A percentile compares a stretch with the other conserved stretches of the same genome.
phyloP scores from a whole-genome alignment of 2,888 invertebrate species.

The Machimus rusticus region DNA sequence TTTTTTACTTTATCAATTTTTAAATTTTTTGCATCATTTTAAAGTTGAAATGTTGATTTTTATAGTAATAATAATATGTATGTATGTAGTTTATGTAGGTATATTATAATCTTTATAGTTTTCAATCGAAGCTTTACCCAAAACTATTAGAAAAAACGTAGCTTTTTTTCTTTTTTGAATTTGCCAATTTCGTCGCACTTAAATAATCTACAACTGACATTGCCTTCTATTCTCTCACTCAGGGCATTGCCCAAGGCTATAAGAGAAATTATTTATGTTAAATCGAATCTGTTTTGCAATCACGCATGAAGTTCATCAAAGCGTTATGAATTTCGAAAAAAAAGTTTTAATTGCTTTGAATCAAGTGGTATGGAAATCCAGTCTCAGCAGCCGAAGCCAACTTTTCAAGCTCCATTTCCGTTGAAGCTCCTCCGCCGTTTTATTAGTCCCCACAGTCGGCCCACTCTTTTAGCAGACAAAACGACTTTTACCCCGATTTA shows the following conservation, averaged over 20 bases:
- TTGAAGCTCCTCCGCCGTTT: not conserved
- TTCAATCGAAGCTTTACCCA: too few relatives aligned
- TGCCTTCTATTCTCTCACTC: not conserved
- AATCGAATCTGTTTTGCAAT: not conserved
- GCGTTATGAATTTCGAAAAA: not conserved
- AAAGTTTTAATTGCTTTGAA: constrained; percentile 10
- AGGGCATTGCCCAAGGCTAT: not conserved
- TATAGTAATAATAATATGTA: too few relatives aligned
- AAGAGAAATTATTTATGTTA: not conserved
- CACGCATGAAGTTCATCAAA: constrained; percentile 3
- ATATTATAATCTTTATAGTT: too few relatives aligned
- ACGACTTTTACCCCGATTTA: not conserved
- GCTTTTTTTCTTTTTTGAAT: too few relatives aligned
- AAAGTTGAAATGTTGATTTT: too few relatives aligned
- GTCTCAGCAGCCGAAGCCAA: not conserved
- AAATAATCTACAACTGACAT: not conserved
- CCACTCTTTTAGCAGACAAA: not conserved
- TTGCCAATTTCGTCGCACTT: not conserved
- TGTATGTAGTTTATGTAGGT: too few relatives aligned
- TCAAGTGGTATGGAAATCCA: not conserved
- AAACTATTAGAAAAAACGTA: not conserved
- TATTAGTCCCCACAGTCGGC: not conserved
- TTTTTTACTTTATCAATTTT: too few relatives aligned
- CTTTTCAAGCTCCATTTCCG: not conserved
- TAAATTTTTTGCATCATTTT: too few relatives aligned